Percentiles rank a stretch among this genome's conserved stretches.
Evolutionary conservation across 2,113 vertebrate species (phyloP).

Genomic region (Malurus elegans): DNA sequence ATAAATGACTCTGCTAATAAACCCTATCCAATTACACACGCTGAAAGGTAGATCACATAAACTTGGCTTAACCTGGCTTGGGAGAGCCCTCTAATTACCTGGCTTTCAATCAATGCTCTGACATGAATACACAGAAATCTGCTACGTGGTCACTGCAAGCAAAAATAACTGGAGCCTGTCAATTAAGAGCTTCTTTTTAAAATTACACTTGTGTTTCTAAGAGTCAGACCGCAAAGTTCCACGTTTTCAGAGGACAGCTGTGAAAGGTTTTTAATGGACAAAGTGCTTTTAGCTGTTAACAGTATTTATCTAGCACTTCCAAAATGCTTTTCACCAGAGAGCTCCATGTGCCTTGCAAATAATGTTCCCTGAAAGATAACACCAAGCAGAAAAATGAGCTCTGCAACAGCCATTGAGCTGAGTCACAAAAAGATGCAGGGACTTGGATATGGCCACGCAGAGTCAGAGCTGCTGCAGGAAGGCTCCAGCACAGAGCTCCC

Average conservation of each 20-base stretch:
- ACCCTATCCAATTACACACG: background rate
- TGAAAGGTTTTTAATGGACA: conserved; percentile 23
- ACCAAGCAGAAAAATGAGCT: background rate
- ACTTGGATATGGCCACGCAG: background rate
- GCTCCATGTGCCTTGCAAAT: background rate
- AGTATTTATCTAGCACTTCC: conserved; percentile 32
- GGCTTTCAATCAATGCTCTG: background rate
- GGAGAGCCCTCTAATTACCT: conserved; percentile 34
- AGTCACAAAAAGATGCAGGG: background rate
- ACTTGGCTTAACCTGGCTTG: background rate
- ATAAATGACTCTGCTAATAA: background rate
- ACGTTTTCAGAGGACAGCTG: background rate
- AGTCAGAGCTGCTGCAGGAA: background rate
- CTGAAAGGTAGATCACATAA: background rate
- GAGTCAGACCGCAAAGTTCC: background rate
- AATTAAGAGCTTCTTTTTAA: background rate
- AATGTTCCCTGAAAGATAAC: background rate
- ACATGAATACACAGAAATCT: background rate
- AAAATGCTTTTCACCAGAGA: background rate
- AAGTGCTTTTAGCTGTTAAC: conserved; percentile 28
- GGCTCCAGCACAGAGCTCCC: background rate
- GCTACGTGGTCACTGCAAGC: background rate
- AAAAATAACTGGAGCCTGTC: background rate
- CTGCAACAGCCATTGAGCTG: background rate
- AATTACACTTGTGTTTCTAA: background rate